A percentile compares a stretch with the other conserved stretches of the same genome.
These are phyloP conservation scores for Caenorhabditis macrosperma DNA, from an alignment of 2,888 invertebrate species.

Conservation along the genomic window DNA sequence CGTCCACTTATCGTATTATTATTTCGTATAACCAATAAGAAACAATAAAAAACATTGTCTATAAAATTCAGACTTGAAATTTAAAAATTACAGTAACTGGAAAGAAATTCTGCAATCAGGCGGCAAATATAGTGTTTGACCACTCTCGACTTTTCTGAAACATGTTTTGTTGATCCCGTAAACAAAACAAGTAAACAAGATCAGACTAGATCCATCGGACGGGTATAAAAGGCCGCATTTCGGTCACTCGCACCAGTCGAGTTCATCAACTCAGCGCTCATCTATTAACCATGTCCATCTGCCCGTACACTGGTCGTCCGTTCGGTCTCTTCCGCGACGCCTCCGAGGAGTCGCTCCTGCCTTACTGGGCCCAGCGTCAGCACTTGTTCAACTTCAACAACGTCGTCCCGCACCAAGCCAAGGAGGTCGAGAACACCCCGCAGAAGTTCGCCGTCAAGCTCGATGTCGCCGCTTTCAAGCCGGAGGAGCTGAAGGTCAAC, in stretches of 20 bases:
- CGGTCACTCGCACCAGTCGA: conserved; percentile 9
- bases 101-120: conserved; percentile 1
- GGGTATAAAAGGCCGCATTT: conserved; percentile 28
- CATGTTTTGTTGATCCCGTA: conserved; percentile 5
- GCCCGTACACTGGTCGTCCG: conserved; percentile 41
- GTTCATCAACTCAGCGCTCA: conserved; percentile 1
- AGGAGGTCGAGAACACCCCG: conserved; percentile 48
- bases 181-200: conserved; percentile 27
- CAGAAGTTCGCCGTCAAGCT: conserved; percentile 59
- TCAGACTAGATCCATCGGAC: conserved; percentile 2
- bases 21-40: too few relatives aligned
- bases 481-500: conserved; percentile 66
- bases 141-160: not conserved
- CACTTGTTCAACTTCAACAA: conserved; percentile 39
- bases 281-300: conserved; percentile 41
- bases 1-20: too few relatives aligned
- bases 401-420: conserved; percentile 6
- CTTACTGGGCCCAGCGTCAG: conserved; percentile 32
- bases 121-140: conserved; percentile 18
- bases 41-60: too few relatives aligned
- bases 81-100: too few relatives aligned
- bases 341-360: conserved; percentile 12
- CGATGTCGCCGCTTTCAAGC: conserved; percentile 62
- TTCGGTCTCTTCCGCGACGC: conserved; percentile 26
- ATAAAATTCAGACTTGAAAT: too few relatives aligned